Base-by-base conservation (phyloP, 2,888 invertebrate species). In the Epinotia ramella region DNA sequence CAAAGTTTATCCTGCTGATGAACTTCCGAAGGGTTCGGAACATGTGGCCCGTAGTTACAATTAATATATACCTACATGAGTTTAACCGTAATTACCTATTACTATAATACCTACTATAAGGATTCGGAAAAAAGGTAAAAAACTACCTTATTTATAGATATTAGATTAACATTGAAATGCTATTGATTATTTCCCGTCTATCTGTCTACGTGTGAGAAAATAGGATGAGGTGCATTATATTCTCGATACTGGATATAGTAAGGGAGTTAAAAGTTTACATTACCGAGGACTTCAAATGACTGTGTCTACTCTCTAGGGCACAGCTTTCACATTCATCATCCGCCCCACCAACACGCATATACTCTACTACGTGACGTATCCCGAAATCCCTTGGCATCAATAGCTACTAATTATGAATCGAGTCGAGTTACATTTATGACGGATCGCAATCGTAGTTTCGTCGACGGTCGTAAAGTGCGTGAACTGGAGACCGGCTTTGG, bases 321-420 rank as follows among this genome's bases (percentile, higher is more conserved):
- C 60, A 40, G 53, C 28, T 68, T 60, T 62, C 72, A 46, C 72
- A 76, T 76, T 72, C 67, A 72, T 76, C 76, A 76, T 56, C 62
- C 18, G 53, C 13, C 56, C 56, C 40, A 63, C 62, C 56, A 72
- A 67, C 76, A 76, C 44, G 71, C 62, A 49, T 73, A 49, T 73
- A 71, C 59, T 64, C 57, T 57, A 66, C 72, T 65, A 46, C 59
- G 68, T 63, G 67, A 63, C 64, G 20, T 49, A 53, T 28, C 65
- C 56, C 73, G 24, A 64, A 77, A 62, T 79, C 80, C 80, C 80
- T 62, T 24, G 62, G 78, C 77, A 79, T 79, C 78, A 80, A 82
- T 84, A 66, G 66, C 66, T 53, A 82, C 80, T 86, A 85, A 88
- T 86, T 85, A 85, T 84, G 83, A 86, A 84, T 82, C 84, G 80